Conservation (phyloP, 1,140 invertebrate genomes). For the Coelopa frigida region DNA sequence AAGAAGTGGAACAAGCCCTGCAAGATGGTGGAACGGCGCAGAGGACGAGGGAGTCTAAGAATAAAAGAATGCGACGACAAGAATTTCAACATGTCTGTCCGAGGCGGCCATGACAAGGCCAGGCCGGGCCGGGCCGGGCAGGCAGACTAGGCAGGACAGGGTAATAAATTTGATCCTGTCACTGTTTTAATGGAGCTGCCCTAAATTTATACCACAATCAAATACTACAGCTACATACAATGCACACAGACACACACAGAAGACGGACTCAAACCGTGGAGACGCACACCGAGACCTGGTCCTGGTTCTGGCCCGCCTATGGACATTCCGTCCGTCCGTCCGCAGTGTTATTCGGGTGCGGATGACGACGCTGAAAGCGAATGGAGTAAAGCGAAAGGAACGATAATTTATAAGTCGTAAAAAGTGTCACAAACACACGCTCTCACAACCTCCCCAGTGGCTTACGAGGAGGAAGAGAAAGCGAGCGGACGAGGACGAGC, state of each 20-base stretch:
- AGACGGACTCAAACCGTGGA: not conserved
- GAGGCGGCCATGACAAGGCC: constrained; percentile 22
- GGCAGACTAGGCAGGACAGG: no score
- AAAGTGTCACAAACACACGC: constrained; percentile 17
- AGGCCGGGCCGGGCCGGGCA: constrained; percentile 16
- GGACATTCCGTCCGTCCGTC: no score
- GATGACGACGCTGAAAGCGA: constrained; percentile 1
- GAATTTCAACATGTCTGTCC: no score
- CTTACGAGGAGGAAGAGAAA: no score
- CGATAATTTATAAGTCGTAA: constrained; percentile 44
- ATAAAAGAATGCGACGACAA: no score
- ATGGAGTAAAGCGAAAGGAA: constrained; percentile 24
- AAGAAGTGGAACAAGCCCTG: no score
- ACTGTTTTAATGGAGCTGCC: constrained; percentile 39
- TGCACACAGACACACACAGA: not conserved
- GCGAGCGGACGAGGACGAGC: no score
- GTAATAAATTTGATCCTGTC: constrained; percentile 39
- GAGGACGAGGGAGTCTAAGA: no score
- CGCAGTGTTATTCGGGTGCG: not conserved
- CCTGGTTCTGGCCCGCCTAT: not conserved
- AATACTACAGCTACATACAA: constrained; percentile 4
- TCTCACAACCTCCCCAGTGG: no score
- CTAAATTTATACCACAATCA: constrained; percentile 29
- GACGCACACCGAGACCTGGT: not conserved
- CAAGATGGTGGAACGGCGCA: no score